phyloP scores from a whole-genome alignment of 2,797 vertebrate genomes.

The Leptoclinus maculatus region DNA sequence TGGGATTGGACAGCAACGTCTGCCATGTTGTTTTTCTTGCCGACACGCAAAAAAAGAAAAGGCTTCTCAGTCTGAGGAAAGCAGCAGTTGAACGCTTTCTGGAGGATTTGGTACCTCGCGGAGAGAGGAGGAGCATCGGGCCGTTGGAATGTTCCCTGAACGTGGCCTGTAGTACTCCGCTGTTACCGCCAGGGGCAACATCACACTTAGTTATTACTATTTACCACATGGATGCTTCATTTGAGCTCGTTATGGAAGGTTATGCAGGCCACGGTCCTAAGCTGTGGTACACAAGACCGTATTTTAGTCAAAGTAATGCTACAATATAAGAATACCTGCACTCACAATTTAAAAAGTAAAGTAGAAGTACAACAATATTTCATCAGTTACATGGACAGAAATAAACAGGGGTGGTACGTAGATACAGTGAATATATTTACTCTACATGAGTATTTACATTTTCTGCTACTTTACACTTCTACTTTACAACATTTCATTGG shows the following conservation, averaged over 20 bases:
- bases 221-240: background rate
- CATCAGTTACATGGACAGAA: background rate
- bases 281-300: too few species aligned
- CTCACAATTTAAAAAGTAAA: background rate
- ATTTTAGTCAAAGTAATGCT: background rate
- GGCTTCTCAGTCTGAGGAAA: background rate
- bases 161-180: background rate
- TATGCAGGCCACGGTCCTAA: background rate
- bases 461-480: background rate
- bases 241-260: background rate
- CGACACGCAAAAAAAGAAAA: background rate
- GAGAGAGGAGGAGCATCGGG: conserved; percentile 60
- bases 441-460: background rate
- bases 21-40: conserved; percentile 74
- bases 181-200: conserved; percentile 54
- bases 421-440: background rate
- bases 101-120: conserved; percentile 1
- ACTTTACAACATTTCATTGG: background rate
- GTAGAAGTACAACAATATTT: background rate
- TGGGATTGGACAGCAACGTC: conserved; percentile 41
- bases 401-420: background rate
- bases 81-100: conserved; percentile 8
- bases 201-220: background rate
- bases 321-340: background rate
- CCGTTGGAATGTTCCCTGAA: conserved; percentile 28